phyloP scores from a whole-genome alignment of 2,888 invertebrate species.

The Tipula lateralis region DNA sequence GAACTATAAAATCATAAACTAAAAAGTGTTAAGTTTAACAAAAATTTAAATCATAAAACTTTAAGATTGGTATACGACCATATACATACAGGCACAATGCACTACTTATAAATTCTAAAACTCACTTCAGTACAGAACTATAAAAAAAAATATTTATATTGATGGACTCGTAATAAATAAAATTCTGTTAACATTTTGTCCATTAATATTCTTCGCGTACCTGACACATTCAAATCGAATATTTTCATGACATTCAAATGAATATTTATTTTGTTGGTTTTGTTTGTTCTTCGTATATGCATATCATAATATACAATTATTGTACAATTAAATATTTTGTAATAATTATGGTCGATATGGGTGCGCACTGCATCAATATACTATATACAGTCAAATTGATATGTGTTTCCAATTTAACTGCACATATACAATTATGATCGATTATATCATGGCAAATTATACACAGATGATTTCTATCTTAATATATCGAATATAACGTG shows the following conservation, averaged over 20 bases:
- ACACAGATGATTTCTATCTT: neutral
- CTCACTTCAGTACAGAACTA: neutral
- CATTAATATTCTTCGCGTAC: neutral
- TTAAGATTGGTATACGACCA: neutral
- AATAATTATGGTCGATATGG: neutral
- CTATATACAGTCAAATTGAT: neutral
- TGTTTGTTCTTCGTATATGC: neutral
- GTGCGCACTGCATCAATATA: neutral
- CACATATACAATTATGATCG: neutral
- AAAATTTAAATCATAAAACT: neutral
- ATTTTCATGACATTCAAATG: neutral
- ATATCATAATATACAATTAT: neutral
- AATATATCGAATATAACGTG: neutral
- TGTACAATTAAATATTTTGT: neutral
- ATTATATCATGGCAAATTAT: neutral
- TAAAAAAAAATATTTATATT: neutral
- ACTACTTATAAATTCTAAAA: neutral
- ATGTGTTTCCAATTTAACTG: neutral
- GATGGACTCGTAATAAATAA: neutral
- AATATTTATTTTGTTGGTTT: neutral
- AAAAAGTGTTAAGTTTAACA: neutral
- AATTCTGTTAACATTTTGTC: neutral
- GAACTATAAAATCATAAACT: neutral
- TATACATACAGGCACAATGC: neutral
- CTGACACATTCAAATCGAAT: neutral